A percentile compares a stretch with the other conserved stretches of the same genome.
These are phyloP conservation scores for Anorthoa munda DNA, from an alignment of 2,888 invertebrate species.

Conservation along the genomic window DNA sequence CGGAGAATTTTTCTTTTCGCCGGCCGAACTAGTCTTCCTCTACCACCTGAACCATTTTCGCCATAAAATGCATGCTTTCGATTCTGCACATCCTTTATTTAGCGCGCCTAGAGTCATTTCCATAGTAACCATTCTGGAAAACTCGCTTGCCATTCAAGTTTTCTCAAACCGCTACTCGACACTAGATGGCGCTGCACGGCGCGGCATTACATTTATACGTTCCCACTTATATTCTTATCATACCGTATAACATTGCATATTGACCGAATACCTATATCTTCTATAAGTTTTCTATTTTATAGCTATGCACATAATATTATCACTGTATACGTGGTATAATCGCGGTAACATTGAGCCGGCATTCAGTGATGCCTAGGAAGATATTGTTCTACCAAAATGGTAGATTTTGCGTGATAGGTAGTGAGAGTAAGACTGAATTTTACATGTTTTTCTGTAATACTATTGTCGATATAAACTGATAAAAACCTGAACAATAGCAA, in stretches of 20 bases:
- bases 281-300: not conserved
- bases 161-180: conserved; percentile 50
- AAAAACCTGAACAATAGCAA: no score
- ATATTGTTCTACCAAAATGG: conserved; percentile 42
- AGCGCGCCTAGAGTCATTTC: not conserved
- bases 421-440: not conserved
- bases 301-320: conserved; percentile 6
- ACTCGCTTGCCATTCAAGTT: conserved; percentile 1
- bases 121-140: conserved; percentile 16
- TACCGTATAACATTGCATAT: conserved; percentile 24
- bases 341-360: conserved; percentile 57
- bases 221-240: not conserved
- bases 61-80: not conserved
- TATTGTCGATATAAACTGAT: not conserved
- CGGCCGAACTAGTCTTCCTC: no score
- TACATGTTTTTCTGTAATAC: no score
- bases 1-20: no score
- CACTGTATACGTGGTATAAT: conserved; percentile 20
- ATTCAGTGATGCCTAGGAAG: conserved; percentile 41
- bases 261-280: conserved; percentile 14
- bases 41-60: no score
- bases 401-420: not conserved
- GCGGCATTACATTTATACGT: not conserved
- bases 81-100: not conserved
- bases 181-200: conserved; percentile 54